These are phyloP conservation scores for Calidris pygmaea DNA, from an alignment of 2,113 vertebrate genomes.

Conservation along the genomic window DNA sequence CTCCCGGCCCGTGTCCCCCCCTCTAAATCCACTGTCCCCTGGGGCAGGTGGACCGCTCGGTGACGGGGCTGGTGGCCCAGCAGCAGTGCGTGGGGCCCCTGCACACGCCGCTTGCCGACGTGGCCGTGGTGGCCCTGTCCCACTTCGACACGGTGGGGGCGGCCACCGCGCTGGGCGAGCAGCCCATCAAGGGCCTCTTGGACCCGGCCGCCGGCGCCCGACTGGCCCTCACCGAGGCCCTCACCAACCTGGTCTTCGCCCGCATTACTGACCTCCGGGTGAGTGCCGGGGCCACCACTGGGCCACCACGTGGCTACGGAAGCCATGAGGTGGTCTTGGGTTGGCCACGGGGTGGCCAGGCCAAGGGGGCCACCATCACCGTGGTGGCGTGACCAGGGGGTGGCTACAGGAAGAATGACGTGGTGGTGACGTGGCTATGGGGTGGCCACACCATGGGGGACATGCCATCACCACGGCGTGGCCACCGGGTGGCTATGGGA, in stretches of 20 bases:
- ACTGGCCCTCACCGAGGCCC: conserved; percentile 88
- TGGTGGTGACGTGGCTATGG: too few species aligned
- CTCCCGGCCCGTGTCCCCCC: neutral
- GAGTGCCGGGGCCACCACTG: neutral
- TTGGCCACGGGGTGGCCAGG: too few species aligned
- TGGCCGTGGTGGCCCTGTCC: conserved; percentile 89
- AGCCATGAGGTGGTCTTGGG: rapidly evolving
- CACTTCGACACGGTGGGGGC: conserved; percentile 83
- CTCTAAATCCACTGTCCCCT: neutral
- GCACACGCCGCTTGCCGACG: conserved; percentile 90
- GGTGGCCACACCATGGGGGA: neutral
- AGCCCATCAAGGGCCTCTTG: conserved; percentile 90
- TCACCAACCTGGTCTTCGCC: conserved; percentile 92
- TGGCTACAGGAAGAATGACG: too few species aligned
- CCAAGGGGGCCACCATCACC: neutral
- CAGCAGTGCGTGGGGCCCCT: conserved; percentile 95
- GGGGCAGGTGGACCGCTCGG: conserved; percentile 90
- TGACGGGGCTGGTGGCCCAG: conserved; percentile 91
- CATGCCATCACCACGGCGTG: too few species aligned
- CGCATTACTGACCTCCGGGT: conserved; percentile 84
- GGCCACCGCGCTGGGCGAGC: conserved; percentile 89
- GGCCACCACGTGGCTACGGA: too few species aligned
- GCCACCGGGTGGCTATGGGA: too few species aligned
- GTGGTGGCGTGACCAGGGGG: too few species aligned
- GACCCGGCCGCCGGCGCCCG: conserved; percentile 84